Base-by-base conservation (phyloP, 1,140 invertebrate species). In the Atta cephalotes region DNA sequence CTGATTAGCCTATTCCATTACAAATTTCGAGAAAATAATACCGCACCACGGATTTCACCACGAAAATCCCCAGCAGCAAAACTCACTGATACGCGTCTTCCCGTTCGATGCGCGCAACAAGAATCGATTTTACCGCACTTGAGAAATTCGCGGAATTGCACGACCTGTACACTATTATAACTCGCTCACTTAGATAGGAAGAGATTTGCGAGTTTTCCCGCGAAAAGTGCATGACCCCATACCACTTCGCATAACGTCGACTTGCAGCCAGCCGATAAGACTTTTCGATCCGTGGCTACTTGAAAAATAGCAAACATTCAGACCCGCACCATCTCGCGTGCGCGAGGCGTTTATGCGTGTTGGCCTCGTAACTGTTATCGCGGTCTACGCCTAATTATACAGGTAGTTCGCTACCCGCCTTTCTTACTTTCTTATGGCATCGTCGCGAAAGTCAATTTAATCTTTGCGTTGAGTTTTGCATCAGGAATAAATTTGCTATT, bases 321-420 rank as follows among this genome's bases (percentile, higher is more conserved):
- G 31, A 70, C 51, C 78, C 80, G 79, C 90, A 78, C 74, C 82
- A 87, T 91, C 87, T 91, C 82, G 89, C 90, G 89, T 90, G 90
- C 78, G 39, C 45, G 2, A 51, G 80, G 77, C 86, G 89, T 90
- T 91, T 87, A 90, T 89, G 89, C 85, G 76, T 86, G 86, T 63
- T 68, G 7, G 39, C 78, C 74, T 58, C 79, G 70, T 89, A 87
- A 89, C 80, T 87, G 88, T 63, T 91, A 88, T 87, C 89, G 88
- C 82, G 51, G 10, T 71, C 16, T 51, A 63, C 68, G 74, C 49
- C 86, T 91, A 91, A 91, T 91, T 91, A 91, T 84, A 89, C 74
- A 70, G 28, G n/a, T 58, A 53, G 25, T 35, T 31, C 12, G 16
- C 65, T 28, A 18, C 21, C 3, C 5, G 51, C 49, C 28, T 79